Conservation (phyloP, 2,797 vertebrate genomes). For the Chelidonichthys spinosus region DNA sequence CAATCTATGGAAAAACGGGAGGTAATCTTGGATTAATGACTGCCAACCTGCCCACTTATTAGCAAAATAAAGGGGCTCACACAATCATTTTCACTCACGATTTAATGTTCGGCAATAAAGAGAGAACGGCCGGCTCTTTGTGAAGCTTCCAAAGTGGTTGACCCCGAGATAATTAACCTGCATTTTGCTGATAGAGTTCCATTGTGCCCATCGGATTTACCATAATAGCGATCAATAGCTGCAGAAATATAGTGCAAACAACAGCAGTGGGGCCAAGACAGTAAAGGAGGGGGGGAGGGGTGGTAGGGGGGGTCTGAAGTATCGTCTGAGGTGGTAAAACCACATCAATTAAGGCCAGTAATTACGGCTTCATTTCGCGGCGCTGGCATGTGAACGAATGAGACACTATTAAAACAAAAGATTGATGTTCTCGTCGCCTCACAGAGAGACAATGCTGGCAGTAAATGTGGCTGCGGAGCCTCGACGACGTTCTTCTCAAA, state of each 20-base stretch:
- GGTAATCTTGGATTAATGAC: conserved; percentile 41
- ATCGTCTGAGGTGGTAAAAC: conserved; percentile 80
- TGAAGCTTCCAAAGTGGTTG: conserved; percentile 76
- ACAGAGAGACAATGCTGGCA: conserved; percentile 67
- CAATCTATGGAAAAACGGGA: conserved; percentile 18
- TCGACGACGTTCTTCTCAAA: conserved; percentile 1
- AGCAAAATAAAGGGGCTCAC: conserved; percentile 65
- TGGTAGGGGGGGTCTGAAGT: conserved; percentile 64
- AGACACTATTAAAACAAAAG: conserved; percentile 84
- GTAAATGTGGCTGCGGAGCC: conserved; percentile 53
- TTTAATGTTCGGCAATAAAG: conserved; percentile 81
- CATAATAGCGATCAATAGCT: conserved; percentile 85
- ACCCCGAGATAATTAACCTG: conserved; percentile 88
- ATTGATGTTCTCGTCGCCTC: conserved; percentile 66
- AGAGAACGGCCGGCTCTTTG: conserved; percentile 70
- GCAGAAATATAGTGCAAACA: conserved; percentile 86
- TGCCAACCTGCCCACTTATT: conserved; percentile 58
- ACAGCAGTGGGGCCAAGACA: conserved; percentile 73
- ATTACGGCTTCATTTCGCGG: conserved; percentile 81
- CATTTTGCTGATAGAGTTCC: conserved; percentile 86
- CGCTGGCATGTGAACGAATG: conserved; percentile 77
- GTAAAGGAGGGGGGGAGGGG: conserved; percentile 43
- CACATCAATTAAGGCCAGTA: conserved; percentile 86
- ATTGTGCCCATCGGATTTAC: conserved; percentile 87
- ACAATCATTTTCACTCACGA: conserved; percentile 78